A percentile compares a stretch with the other conserved stretches of the same genome.
These are phyloP conservation scores for Eupithecia inturbata DNA, from an alignment of 2,888 invertebrate species.

Conservation along the genomic window DNA sequence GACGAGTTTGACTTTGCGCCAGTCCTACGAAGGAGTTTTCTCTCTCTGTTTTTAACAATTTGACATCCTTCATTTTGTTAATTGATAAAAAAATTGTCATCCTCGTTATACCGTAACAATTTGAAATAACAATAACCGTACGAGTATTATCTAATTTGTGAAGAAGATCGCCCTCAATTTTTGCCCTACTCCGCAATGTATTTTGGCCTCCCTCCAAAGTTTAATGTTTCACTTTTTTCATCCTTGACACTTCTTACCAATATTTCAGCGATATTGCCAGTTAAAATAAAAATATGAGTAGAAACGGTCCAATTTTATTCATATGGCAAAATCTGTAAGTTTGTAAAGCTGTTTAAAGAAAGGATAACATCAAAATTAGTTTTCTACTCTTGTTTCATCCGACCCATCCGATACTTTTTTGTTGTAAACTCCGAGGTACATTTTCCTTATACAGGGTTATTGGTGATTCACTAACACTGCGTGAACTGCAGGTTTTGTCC, in stretches of 20 bases:
- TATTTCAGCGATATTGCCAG: conserved; percentile 35
- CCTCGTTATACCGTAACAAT: no score
- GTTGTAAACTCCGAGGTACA: background rate
- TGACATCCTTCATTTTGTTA: background rate
- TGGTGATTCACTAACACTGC: no score
- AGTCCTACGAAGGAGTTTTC: background rate
- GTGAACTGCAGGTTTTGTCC: no score
- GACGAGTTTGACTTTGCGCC: background rate
- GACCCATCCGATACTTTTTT: background rate
- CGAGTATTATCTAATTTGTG: conserved; percentile 41
- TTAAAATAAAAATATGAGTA: conserved; percentile 35
- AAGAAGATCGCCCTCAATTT: conserved; percentile 9
- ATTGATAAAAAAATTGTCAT: background rate
- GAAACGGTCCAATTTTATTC: conserved; percentile 13
- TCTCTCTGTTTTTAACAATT: background rate
- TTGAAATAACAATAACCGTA: no score
- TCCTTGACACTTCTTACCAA: conserved; percentile 29
- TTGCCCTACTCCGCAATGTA: background rate
- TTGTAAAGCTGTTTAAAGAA: conserved; percentile 15
- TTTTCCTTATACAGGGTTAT: background rate
- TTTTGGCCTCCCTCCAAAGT: conserved; percentile 29
- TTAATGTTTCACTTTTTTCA: conserved; percentile 36
- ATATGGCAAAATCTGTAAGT: background rate
- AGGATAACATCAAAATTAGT: conserved; percentile 12
- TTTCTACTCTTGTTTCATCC: conserved; percentile 4